These are phyloP conservation scores for Heliconius erato DNA, from an alignment of 2,888 invertebrate genomes.

Conservation along the genomic window DNA sequence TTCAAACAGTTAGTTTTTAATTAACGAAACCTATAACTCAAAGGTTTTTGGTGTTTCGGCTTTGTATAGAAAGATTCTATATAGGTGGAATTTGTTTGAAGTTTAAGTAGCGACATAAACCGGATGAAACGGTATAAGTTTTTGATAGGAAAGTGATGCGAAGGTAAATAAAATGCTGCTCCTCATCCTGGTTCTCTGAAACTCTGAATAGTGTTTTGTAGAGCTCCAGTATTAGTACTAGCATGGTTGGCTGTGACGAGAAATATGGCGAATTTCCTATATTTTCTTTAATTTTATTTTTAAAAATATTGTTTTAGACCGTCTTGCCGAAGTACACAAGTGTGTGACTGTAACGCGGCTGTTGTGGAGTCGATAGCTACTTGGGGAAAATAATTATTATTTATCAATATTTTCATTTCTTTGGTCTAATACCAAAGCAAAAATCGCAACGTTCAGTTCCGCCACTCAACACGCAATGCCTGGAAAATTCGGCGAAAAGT, in stretches of 20 bases:
- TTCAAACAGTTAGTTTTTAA: background rate
- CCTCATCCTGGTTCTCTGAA: slow-evolving; percentile 41
- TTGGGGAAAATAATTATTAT: no score
- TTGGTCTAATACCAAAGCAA: no score
- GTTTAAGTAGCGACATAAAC: slow-evolving; percentile 46
- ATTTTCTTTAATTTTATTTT: background rate
- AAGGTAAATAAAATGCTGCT: slow-evolving; percentile 49
- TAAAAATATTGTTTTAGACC: background rate
- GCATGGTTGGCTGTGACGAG: slow-evolving; percentile 16
- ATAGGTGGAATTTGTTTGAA: slow-evolving; percentile 36
- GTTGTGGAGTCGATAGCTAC: no score
- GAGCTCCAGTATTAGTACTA: slow-evolving; percentile 1
- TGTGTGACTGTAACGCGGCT: no score
- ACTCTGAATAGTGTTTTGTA: slow-evolving; percentile 41
- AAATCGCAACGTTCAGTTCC: no score
- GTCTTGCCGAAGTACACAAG: no score
- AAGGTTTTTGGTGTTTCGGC: slow-evolving; percentile 8
- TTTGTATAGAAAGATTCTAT: slow-evolving; percentile 29
- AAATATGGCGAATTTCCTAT: background rate
- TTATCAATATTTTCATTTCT: no score
- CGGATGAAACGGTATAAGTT: slow-evolving; percentile 50
- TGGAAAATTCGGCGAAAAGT: no score
- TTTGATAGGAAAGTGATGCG: slow-evolving; percentile 51
- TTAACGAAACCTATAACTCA: background rate
- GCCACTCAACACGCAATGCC: no score